Evolutionary conservation across 2,797 vertebrate genomes (phyloP).

Genomic region (Crenichthys baileyi): DNA sequence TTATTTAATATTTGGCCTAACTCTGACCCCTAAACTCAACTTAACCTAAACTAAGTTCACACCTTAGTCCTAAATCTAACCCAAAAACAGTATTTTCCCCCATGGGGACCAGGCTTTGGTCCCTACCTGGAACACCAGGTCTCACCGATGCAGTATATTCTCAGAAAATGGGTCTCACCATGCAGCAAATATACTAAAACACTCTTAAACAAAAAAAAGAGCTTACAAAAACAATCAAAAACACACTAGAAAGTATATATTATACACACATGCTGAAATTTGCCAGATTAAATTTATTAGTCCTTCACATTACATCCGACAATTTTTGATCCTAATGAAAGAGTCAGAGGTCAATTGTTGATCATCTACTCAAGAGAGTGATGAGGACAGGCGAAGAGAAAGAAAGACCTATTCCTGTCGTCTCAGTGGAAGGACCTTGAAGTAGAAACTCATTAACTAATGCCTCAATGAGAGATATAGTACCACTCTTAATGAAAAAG

Average conservation of each 20-base stretch:
- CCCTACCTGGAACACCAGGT: too few species aligned
- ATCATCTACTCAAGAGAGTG: conserved; percentile 2
- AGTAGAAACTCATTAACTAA: conserved; percentile 68
- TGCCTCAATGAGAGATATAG: conserved; percentile 43
- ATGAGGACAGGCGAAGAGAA: not conserved
- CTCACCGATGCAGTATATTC: too few species aligned
- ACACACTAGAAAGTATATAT: not conserved
- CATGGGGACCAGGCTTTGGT: too few species aligned
- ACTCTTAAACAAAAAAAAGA: too few species aligned
- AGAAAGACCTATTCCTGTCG: conserved; percentile 44
- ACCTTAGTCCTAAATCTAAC: too few species aligned
- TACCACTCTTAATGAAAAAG: conserved; percentile 49
- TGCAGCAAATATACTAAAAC: too few species aligned
- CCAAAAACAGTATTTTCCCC: too few species aligned
- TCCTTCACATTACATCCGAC: not conserved
- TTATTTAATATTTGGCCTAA: too few species aligned
- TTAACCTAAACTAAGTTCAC: too few species aligned
- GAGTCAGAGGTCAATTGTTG: conserved; percentile 2
- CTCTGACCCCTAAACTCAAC: too few species aligned
- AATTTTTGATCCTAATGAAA: conserved; percentile 35
- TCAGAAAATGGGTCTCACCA: too few species aligned
- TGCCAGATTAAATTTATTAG: conserved; percentile 6
- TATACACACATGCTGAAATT: not conserved
- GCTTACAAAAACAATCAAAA: not conserved
- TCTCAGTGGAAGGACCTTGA: conserved; percentile 42